Evolutionary conservation across 2,113 vertebrate species (phyloP), one percentile per base, ranked within the genome.

Genomic region (Tyrannus savana): DNA sequence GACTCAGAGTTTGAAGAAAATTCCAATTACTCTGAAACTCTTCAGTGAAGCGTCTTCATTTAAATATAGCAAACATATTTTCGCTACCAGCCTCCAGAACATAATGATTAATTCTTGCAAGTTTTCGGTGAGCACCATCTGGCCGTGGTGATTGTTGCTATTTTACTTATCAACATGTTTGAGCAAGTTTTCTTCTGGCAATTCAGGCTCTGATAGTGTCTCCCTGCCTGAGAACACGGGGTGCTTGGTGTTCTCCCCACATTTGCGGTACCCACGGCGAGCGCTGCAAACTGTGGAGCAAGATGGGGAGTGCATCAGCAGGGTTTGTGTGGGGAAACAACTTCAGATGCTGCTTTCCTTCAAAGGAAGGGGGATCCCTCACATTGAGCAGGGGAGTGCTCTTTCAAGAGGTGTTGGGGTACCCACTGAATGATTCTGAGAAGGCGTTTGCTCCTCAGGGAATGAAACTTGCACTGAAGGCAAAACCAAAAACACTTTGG

Each of bases 121-220:
- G 64, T 68, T 74, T 91, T 84, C 80, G 67, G 56, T 37, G 52
- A 91, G 87, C 68, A 89, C 96, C 90, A 94, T 95, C 92, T 97
- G 93, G 67, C 62, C 1, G 0, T 47, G 11, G 3, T n/a, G 67
- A 64, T 58, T 90, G 84, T 80, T 85, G 82, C 79, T 88, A 49
- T 93, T 95, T 94, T 85, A 85, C 88, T 91, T 53, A 79, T 39
- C 91, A 93, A 39, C 86, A 64, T 47, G 47, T 64, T 86, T 75
- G 35, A 87, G 72, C 81, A 49, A 58, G 49, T 88, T 79, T 56
- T 31, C 87, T 62, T 93, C 42, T 77, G 85, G 73, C 44, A 89
- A 21, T 75, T 82, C 56, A 31, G 46, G 66, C 53, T 90, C 16
- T 88, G 88, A 27, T 79, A 80, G 71, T 15, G 31, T 19, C 72